Percentiles rank a stretch among this genome's conserved stretches.
Evolutionary conservation across 2,888 invertebrate genomes (phyloP).

Genomic region (Physocephala rufipes): DNA sequence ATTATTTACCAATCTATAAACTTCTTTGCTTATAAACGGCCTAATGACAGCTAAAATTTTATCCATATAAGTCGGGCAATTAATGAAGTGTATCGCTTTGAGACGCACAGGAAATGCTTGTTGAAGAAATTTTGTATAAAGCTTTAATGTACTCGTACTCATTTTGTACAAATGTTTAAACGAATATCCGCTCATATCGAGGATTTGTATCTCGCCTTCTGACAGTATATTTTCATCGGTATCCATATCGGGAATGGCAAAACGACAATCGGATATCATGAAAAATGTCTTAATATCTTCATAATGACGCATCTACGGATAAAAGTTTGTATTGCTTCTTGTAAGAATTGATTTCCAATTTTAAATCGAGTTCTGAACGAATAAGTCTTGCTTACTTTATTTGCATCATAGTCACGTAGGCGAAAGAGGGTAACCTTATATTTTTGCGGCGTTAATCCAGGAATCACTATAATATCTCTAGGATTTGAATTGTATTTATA

Average conservation of each 20-base stretch:
- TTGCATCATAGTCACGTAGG: conserved; percentile 71
- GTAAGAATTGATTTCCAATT: background rate
- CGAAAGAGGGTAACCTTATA: conserved; percentile 72
- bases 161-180: conserved; percentile 72
- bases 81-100: conserved; percentile 70
- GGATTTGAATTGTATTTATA: background rate
- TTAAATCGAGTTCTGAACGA: background rate
- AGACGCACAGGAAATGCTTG: conserved; percentile 58
- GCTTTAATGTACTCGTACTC: conserved; percentile 55
- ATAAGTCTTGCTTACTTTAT: conserved; percentile 54
- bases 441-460: conserved; percentile 42
- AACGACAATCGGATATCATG: conserved; percentile 75
- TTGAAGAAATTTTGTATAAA: conserved; percentile 57
- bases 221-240: conserved; percentile 46
- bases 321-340: too few relatives aligned
- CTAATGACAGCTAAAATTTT: conserved; percentile 70
- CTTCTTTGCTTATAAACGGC: conserved; percentile 73
- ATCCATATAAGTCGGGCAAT: conserved; percentile 73
- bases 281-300: conserved; percentile 76
- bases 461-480: conserved; percentile 41
- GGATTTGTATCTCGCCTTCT: conserved; percentile 75
- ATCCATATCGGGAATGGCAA: conserved; percentile 49
- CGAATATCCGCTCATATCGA: conserved; percentile 73
- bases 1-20: conserved; percentile 70
- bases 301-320: conserved; percentile 70